These are phyloP conservation scores for Chrysochloris asiatica DNA, from an alignment of 2,113 vertebrate genomes.

Conservation along the genomic window DNA sequence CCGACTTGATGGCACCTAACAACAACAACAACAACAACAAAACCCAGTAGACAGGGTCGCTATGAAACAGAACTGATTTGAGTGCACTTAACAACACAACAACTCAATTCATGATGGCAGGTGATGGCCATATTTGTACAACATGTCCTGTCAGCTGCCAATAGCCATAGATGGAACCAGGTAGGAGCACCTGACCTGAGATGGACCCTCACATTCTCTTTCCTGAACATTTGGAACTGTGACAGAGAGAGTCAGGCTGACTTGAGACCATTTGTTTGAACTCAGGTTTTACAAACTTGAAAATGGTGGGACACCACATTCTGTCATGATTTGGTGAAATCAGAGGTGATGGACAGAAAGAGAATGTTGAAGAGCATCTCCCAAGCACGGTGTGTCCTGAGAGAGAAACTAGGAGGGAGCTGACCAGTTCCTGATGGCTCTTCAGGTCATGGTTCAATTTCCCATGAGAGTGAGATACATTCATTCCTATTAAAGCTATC, in stretches of 20 bases:
- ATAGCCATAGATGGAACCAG: not conserved
- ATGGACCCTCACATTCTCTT: not conserved
- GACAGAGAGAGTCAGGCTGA: not conserved
- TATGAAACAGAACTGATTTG: too few relatives aligned
- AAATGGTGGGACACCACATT: not conserved
- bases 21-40: too few relatives aligned
- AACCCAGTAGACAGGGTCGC: too few relatives aligned
- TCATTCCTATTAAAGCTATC: conserved; percentile 17
- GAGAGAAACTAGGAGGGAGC: not conserved
- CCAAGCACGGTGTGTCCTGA: not conserved
- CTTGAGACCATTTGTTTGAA: not conserved
- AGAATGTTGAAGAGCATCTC: not conserved
- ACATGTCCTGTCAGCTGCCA: not conserved
- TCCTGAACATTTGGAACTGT: not conserved
- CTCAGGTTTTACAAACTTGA: not conserved
- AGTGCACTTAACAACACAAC: too few relatives aligned
- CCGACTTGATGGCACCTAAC: too few relatives aligned
- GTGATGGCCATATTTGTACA: not conserved
- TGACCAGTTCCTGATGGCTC: not conserved
- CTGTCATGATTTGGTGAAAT: not conserved
- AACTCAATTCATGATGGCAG: too few relatives aligned
- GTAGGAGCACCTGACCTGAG: not conserved
- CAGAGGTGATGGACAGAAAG: not conserved
- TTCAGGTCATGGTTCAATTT: not conserved
- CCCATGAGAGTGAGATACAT: not conserved